phyloP scores from a whole-genome alignment of 2,113 vertebrate species.

The Oreochromis spilurus region DNA sequence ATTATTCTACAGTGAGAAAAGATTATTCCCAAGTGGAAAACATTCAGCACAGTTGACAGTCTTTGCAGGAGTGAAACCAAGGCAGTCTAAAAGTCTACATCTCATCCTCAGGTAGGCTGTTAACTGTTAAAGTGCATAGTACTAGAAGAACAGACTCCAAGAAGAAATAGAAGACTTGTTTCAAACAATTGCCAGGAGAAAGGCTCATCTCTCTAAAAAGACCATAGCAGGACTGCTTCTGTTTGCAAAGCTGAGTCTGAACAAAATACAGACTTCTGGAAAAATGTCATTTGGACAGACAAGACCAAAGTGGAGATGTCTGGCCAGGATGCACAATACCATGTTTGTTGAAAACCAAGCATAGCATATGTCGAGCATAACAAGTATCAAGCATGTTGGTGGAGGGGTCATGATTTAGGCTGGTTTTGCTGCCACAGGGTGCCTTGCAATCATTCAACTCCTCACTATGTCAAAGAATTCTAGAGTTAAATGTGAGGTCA shows the following conservation, averaged over 20 bases:
- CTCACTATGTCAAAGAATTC: background rate
- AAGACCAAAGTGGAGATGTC: background rate
- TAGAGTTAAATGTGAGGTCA: background rate
- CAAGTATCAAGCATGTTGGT: background rate
- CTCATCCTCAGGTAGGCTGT: background rate
- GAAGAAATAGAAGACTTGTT: background rate
- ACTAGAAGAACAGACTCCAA: background rate
- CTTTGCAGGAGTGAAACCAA: background rate
- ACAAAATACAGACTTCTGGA: background rate
- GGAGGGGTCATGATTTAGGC: background rate
- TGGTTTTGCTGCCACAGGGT: background rate
- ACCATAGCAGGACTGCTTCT: background rate
- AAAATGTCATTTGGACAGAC: background rate
- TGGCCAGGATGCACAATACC: background rate
- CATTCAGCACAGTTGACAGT: background rate
- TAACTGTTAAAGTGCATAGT: background rate
- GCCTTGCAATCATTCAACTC: background rate
- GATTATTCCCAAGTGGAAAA: background rate
- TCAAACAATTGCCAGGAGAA: background rate
- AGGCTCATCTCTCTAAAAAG: background rate
- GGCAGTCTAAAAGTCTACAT: background rate
- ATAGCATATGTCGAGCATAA: fast-evolving
- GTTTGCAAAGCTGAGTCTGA: background rate
- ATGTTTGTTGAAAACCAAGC: background rate
- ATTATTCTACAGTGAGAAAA: background rate